These are phyloP conservation scores for Australoheros scitulus DNA, from an alignment of 2,113 vertebrate species.

Conservation along the genomic window DNA sequence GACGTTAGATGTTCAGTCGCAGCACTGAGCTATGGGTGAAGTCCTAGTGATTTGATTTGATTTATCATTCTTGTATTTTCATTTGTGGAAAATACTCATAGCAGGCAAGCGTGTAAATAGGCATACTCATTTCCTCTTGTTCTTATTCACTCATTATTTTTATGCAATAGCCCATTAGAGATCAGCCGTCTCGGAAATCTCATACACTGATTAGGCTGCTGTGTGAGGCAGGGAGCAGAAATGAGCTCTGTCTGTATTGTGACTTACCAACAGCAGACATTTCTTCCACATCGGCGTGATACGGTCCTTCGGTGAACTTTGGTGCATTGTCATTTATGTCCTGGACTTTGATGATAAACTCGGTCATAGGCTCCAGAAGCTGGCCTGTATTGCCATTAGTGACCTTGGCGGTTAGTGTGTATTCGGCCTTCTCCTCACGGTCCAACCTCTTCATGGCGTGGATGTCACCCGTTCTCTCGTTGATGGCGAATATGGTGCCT, in stretches of 20 bases:
- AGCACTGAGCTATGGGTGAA: constrained; percentile 25
- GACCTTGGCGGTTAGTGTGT: constrained; percentile 94
- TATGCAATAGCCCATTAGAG: constrained; percentile 63
- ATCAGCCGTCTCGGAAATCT: constrained; percentile 52
- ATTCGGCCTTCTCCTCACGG: constrained; percentile 97
- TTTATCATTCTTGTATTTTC: constrained; percentile 55
- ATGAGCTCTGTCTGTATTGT: constrained; percentile 7
- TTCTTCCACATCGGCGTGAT: constrained; percentile 92
- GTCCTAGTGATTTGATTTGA: constrained; percentile 40
- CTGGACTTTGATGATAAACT: constrained; percentile 99
- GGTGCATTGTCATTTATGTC: constrained; percentile 99
- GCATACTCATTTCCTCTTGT: constrained; percentile 44
- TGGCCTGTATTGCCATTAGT: constrained; percentile 90
- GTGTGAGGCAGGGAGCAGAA: constrained; percentile 12
- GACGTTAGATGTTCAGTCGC: constrained; percentile 7
- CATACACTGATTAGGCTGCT: constrained; percentile 51
- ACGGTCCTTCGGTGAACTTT: constrained; percentile 92
- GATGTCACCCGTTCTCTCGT: constrained; percentile 96
- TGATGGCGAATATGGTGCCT: constrained; percentile 98
- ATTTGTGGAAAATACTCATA: constrained; percentile 28
- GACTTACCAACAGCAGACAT: constrained; percentile 96
- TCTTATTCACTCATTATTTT: constrained; percentile 69
- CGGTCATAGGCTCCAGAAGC: constrained; percentile 93
- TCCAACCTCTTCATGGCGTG: constrained; percentile 99
- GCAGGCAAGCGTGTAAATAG: constrained; percentile 56